Evolutionary conservation across 2,888 invertebrate species (phyloP), one percentile per base, ranked within the genome.

Genomic region (Chrysodeixis includens): DNA sequence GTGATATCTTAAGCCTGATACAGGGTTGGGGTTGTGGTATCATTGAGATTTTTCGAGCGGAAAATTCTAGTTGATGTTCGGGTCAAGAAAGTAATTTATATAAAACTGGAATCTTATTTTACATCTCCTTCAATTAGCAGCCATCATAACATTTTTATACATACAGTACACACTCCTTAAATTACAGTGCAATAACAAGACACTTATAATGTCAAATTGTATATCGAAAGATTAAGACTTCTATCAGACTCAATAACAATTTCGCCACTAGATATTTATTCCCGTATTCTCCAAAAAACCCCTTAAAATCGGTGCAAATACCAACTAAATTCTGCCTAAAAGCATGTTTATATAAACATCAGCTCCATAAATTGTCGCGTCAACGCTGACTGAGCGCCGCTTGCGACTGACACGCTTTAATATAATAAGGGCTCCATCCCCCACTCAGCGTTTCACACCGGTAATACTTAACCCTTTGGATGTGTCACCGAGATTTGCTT

Each of bases 391-490:
- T 63, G 56, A 76, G 69, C 79, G 53, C 56, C 65, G 44, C 49
- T 69, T 81, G 69, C 52, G 54, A 62, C 22, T 77, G 72, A 75
- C 76, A 62, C 55, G 53, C 56, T 56, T 26, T 54, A 71, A 81
- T 76, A 72, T 79, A 69, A 74, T 80, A 76, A 76, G 66, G 44
- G 67, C 79, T 76, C 64, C 71, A 78, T 78, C 78, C 70, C 66
- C 65, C 16, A 75, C 64, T 74, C 70, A 81, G 81, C 76, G 51
- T 71, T 80, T 78, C 67, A 30, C 54, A 62, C 56, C 56, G 56
- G 61, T 69, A 58, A 72, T 80, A 69, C 49, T 46, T 61, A 58
- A 78, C 51, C 61, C 67, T 56, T 65, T 68, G 60, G 62, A 71
- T 73, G 57, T 70, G 64, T 73, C 64, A 65, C 57, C 32, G 46